A percentile compares a stretch with the other conserved stretches of the same genome.
Evolutionary conservation across 1,140 invertebrate genomes (phyloP).

Genomic region (Achroia grisella): DNA sequence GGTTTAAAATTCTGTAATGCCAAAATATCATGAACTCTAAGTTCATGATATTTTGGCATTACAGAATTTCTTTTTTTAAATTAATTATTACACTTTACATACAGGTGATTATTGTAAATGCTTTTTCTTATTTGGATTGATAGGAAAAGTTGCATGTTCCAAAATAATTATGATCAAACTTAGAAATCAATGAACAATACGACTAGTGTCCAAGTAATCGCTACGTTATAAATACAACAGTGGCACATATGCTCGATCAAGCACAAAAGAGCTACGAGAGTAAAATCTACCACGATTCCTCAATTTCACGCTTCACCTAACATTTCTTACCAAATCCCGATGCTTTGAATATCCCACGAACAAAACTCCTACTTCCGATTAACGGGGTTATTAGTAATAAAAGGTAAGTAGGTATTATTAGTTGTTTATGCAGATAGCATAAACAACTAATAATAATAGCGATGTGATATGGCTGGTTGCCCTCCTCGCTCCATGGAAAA

Average conservation of each 20-base stretch:
- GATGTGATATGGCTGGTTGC: too few relatives aligned
- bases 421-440: too few relatives aligned
- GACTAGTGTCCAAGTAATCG: slow-evolving; percentile 4
- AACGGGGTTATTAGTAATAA: neutral
- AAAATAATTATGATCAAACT: neutral
- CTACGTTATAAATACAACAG: slow-evolving; percentile 5
- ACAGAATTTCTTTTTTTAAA: too few relatives aligned
- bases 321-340: slow-evolving; percentile 3
- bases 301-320: slow-evolving; percentile 17
- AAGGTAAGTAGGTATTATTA: too few relatives aligned
- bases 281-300: slow-evolving; percentile 17
- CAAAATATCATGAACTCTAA: too few relatives aligned
- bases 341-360: too few relatives aligned
- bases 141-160: neutral
- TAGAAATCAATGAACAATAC: neutral
- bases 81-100: too few relatives aligned
- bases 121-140: neutral
- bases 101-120: neutral
- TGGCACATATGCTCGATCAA: slow-evolving; percentile 19
- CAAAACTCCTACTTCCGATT: too few relatives aligned
- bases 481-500: too few relatives aligned
- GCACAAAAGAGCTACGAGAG: slow-evolving; percentile 16
- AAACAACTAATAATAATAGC: too few relatives aligned
- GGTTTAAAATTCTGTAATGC: too few relatives aligned
- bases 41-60: too few relatives aligned